A percentile compares a stretch with the other conserved stretches of the same genome.
These are phyloP conservation scores for Tetramorium alpestre DNA, from an alignment of 1,140 invertebrate species.

Conservation along the genomic window DNA sequence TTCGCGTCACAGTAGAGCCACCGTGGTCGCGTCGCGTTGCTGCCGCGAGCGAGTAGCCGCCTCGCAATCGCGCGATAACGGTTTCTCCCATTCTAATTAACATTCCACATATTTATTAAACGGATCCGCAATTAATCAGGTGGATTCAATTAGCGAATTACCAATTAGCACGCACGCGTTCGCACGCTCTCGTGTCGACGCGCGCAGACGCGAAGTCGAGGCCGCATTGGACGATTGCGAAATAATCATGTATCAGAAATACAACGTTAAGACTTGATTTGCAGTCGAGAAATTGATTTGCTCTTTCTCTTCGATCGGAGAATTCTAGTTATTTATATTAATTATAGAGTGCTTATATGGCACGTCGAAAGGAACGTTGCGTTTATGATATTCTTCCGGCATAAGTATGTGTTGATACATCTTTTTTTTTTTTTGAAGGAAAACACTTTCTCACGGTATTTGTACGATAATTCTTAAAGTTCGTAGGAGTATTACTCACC, in stretches of 20 bases:
- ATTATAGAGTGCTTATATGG: conserved; percentile 16
- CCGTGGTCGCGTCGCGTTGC: conserved; percentile 11
- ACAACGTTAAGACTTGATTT: conserved; percentile 18
- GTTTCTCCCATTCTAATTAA: conserved; percentile 79
- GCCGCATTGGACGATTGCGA: conserved; percentile 75
- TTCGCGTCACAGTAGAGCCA: conserved; percentile 28
- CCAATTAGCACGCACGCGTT: conserved; percentile 81
- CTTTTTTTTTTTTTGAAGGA: neutral
- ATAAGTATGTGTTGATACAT: neutral
- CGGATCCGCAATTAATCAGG: conserved; percentile 81
- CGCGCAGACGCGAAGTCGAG: conserved; percentile 64
- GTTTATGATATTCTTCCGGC: conserved; percentile 10
- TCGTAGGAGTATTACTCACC: conserved; percentile 87
- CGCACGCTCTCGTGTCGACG: conserved; percentile 69
- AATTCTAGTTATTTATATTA: conserved; percentile 27
- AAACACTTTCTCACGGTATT: neutral
- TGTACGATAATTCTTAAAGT: neutral
- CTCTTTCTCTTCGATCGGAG: neutral
- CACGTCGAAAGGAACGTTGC: neutral
- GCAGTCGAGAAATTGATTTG: neutral
- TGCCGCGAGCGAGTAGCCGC: conserved; percentile 34
- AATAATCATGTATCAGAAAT: conserved; percentile 66
- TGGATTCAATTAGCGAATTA: conserved; percentile 83
- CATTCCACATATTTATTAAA: conserved; percentile 82
- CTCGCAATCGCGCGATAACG: conserved; percentile 59